Evolutionary conservation across 2,888 invertebrate species (phyloP).

Genomic region (Caenorhabditis sinica): DNA sequence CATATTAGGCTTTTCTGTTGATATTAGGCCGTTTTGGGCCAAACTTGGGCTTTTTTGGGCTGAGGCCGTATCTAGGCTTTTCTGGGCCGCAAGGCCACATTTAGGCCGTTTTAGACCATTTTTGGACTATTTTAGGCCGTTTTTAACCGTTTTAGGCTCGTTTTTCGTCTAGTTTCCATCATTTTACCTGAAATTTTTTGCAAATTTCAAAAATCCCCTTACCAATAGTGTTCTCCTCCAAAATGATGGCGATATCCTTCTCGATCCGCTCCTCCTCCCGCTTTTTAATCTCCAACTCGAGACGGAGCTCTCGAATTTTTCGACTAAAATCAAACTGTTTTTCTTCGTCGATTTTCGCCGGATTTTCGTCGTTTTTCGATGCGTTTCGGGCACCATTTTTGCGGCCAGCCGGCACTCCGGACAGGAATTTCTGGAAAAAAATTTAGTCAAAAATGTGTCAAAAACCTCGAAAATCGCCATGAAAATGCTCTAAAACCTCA

Average conservation of each 20-base stretch:
- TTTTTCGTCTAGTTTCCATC: not conserved
- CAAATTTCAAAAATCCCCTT: not conserved
- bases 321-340: conserved; percentile 53
- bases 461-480: no score
- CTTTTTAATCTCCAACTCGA: conserved; percentile 71
- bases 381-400: conserved; percentile 36
- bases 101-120: no score
- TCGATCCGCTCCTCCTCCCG: conserved; percentile 77
- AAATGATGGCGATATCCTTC: conserved; percentile 75
- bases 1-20: no score
- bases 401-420: conserved; percentile 62
- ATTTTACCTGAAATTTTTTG: not conserved
- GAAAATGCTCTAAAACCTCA: no score
- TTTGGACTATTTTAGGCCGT: no score
- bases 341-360: not conserved
- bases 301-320: conserved; percentile 74
- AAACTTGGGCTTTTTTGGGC: no score
- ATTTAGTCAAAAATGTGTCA: not conserved
- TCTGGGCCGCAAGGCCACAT: no score
- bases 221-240: conserved; percentile 70
- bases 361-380: not conserved
- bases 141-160: no score
- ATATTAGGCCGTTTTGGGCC: no score
- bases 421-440: conserved; percentile 30
- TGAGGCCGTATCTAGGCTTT: no score